phyloP scores from a whole-genome alignment of 2,797 vertebrate genomes.

The Alfaro cultratus region DNA sequence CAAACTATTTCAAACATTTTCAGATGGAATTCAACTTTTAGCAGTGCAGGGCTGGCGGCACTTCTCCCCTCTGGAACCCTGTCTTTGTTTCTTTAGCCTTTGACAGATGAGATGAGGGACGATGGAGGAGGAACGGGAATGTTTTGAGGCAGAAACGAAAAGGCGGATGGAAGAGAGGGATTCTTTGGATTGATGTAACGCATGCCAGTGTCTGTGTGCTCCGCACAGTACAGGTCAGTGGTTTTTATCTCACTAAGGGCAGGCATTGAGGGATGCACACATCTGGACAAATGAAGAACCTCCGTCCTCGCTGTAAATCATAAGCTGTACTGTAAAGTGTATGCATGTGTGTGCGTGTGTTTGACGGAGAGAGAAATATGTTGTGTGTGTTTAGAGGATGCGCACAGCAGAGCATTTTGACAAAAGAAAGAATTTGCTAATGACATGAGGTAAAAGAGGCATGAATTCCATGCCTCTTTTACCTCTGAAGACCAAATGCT shows the following conservation, averaged over 20 bases:
- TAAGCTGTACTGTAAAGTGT: conserved; percentile 57
- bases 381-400: conserved; percentile 31
- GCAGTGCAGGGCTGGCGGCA: conserved; percentile 39
- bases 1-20: conserved; percentile 76
- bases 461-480: conserved; percentile 23
- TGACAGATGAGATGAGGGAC: conserved; percentile 77
- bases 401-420: conserved; percentile 25
- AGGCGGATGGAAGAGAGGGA: conserved; percentile 64
- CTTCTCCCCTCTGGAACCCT: conserved; percentile 66
- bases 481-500: conserved; percentile 29
- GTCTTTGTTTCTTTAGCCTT: conserved; percentile 78
- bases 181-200: conserved; percentile 76
- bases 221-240: conserved; percentile 71
- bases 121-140: conserved; percentile 72
- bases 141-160: conserved; percentile 65
- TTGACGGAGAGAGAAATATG: neutral
- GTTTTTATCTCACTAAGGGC: conserved; percentile 77
- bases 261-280: conserved; percentile 76
- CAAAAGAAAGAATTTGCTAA: conserved; percentile 28
- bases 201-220: conserved; percentile 76
- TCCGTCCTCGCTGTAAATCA: conserved; percentile 72
- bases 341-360: conserved; percentile 35
- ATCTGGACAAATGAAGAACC: conserved; percentile 81
- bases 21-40: conserved; percentile 68
- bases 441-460: too few species aligned